Base-by-base conservation (phyloP, 2,113 vertebrate genomes). In the Solea solea region DNA sequence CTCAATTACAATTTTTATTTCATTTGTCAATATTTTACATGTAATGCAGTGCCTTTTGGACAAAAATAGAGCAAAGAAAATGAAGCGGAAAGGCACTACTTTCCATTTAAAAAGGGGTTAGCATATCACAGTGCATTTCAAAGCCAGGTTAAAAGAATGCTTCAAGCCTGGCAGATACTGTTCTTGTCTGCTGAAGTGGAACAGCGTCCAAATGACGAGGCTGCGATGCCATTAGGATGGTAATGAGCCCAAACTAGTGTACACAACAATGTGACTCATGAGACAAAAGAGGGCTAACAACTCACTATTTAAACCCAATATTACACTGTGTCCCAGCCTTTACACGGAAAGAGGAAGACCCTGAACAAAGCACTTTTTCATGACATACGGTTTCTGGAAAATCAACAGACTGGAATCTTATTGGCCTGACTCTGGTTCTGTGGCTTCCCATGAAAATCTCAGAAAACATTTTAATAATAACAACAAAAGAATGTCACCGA, bases 201-300 rank as follows among this genome's bases (percentile, higher is more conserved):
- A 88, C 87, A 67, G 69, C 4, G 25, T 28, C 72, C 67, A 44
- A 78, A 86, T 83, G 88, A 89, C 34, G 54, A 84, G 84, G 83
- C 81, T 70, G 28, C 57, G 49, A 62, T 67, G 73, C 72, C 64
- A 92, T 92, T 92, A 86, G 86, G 59, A 89, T 92, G 90, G 63
- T 91, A 93, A 92, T 92, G 88, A 92, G 83, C 45, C 73, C 67
- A 72, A 85, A 88, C 67, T 59, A 72, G 78, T 80, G 73, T 64
- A 65, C 74, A 83, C 69, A 86, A 86, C 77, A 80, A 78, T 74
- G 74, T 78, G 64, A 53, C 41, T 61, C 46, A n/a, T 1, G 62
- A 73, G 50, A 85, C 82, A 85, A 88, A 82, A 69, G 72, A 55
- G 39, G 69, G 55, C 64, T 72, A 66, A 86, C 72, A 63, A 74